Evolutionary conservation across 2,888 invertebrate species (phyloP).

Genomic region (Cylindroiulus punctatus): DNA sequence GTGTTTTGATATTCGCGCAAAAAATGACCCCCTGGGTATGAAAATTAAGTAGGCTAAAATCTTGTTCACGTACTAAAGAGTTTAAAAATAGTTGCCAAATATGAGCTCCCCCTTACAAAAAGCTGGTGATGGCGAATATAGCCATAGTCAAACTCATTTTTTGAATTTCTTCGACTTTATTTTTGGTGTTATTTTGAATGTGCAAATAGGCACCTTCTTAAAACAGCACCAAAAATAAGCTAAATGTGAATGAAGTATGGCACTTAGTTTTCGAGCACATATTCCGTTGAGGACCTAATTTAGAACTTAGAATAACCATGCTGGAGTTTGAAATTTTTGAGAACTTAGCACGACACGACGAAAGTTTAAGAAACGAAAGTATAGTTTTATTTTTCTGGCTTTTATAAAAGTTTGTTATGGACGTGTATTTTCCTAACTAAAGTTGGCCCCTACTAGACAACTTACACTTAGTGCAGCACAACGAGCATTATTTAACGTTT

Average conservation of each 20-base stretch:
- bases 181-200: background rate
- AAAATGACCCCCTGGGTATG: constrained; percentile 11
- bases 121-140: background rate
- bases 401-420: no score
- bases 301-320: no score
- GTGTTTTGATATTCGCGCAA: background rate
- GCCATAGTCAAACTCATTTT: constrained; percentile 5
- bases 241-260: background rate
- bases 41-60: constrained; percentile 37
- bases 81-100: background rate
- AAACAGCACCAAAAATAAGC: background rate
- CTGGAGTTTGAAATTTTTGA: no score
- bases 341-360: no score
- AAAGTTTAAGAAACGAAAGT: no score
- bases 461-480: no score
- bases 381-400: no score
- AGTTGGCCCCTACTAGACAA: no score
- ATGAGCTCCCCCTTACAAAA: background rate
- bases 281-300: background rate
- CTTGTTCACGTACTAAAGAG: background rate
- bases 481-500: no score
- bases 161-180: constrained; percentile 19
- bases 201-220: background rate
- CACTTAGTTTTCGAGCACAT: background rate
- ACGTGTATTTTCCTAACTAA: no score